Conservation (phyloP, 2,888 invertebrate species). For the Hypena proboscidalis region DNA sequence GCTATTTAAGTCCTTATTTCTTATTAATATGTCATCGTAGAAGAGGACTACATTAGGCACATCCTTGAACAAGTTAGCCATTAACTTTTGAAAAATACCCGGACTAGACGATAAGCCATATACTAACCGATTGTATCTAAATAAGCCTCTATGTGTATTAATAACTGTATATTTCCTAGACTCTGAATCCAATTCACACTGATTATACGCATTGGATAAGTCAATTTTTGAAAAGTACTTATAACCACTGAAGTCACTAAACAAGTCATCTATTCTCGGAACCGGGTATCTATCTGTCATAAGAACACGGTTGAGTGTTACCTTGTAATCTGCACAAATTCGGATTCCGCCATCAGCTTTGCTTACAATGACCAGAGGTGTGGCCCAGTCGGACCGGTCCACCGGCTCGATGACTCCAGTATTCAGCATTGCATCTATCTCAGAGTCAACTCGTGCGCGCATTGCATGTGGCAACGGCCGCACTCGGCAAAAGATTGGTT, state of each 20-base stretch:
- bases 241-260: not conserved
- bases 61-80: too few species aligned
- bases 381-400: slow-evolving; percentile 40
- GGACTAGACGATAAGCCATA: too few species aligned
- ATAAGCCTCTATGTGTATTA: too few species aligned
- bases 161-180: too few species aligned
- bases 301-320: slow-evolving; percentile 18
- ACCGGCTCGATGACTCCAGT: slow-evolving; percentile 42
- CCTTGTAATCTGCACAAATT: slow-evolving; percentile 41
- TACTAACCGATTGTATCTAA: too few species aligned
- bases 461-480: slow-evolving; percentile 31
- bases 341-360: slow-evolving; percentile 37
- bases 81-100: too few species aligned
- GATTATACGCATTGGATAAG: not conserved
- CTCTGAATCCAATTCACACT: slow-evolving; percentile 8
- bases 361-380: slow-evolving; percentile 28
- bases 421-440: slow-evolving; percentile 17
- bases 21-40: not conserved
- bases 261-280: slow-evolving; percentile 1
- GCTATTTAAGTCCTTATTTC: too few species aligned
- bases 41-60: too few species aligned
- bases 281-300: slow-evolving; percentile 4
- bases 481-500: slow-evolving; percentile 33
- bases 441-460: slow-evolving; percentile 17
- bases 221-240: not conserved